Base-by-base conservation (phyloP, 2,888 invertebrate genomes). In the Erynnis tages region DNA sequence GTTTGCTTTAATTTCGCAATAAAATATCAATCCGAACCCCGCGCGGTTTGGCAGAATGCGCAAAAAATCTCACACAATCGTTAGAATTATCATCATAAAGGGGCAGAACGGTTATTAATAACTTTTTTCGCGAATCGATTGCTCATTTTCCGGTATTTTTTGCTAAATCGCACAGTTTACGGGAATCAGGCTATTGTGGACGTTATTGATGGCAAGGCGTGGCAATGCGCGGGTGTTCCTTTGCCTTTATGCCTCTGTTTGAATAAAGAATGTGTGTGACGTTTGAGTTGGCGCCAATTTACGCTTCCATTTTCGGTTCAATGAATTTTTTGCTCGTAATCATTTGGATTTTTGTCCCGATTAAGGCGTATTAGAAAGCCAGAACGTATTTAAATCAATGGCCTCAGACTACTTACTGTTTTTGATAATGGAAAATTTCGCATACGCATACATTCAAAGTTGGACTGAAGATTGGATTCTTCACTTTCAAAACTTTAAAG, bases 141-240 rank as follows among this genome's bases (percentile, higher is more conserved):
- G 63, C 66, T 62, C 65, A 66, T 67, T 67, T 66, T 62, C 57
- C 47, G 32, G 40, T 47, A 56, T 63, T 64, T 63, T 58, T 57
- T 54, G 61, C 53, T 14, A 60, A 66, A 62, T 60, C 53, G 60
- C 63, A 69, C 67, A 63, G 62, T 71, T 74, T 73, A 67, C 58
- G 54, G 61, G 57, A 65, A 67, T 65, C 62, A 63, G 59, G 59
- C 69, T 62, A 70, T 79, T 79, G 75, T 79, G 60, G 74, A 70
- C 72, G 61, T 73, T 78, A 79, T 79, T 80, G 79, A 80, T 78
- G 77, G 73, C 60, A 27, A 69, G 76, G 79, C 76, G 79, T 68
- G 72, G 75, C 68, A 56, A 69, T 53, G 66, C 64, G 70, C 67
- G 69, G 65, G 65, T 60, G 69, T 65, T 68, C 66, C 68, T 67